Base-by-base conservation (phyloP, 2,888 invertebrate species). In the Ennomos quercinarius region DNA sequence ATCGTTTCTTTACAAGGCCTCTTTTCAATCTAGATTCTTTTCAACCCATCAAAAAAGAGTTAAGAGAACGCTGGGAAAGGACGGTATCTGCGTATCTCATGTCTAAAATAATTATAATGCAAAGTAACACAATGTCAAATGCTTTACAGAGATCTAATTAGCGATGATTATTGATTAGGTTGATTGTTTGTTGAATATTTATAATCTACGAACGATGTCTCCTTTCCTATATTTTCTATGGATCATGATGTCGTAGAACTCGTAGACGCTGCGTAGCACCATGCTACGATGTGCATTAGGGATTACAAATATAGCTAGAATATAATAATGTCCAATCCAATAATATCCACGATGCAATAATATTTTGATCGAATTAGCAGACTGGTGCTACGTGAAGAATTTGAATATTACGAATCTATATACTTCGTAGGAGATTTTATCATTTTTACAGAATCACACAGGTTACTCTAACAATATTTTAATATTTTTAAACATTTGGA, bases 11-110 rank as follows among this genome's bases (percentile, higher is more conserved):
- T 69, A 57, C 64, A 67, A 61, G 62, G 47, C 57, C 44, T 67
- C 68, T 66, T 71, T 74, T 66, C 70, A 70, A 49, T 67, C 58
- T 64, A 65, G 53, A 62, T 57, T 61, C 57, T 59, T 68, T 64
- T 61, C 57, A 66, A 41, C 35, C 42, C 49, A n/a, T 37, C 57
- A 66, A 52, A 67, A 68, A 70, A 60, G 50, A 50, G 13, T 35
- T 58, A 47, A 45, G 47, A 39, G 48, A 53, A 58, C 48, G 13
- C 58, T 59, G 59, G 54, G 59, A 59, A 54, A 34, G n/a, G 3
- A 12, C 37, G 10, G 10, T 50, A 27, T 37, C 41, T 10, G 34
- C 34, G 36, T 35, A 50, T 59, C 59, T 34, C 59, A 59, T 59
- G 59, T 57, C 41, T 56, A 56, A 56, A 27, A 36, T 49, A 44